Base-by-base conservation (phyloP, 1,140 invertebrate species). In the Sipha flava region DNA sequence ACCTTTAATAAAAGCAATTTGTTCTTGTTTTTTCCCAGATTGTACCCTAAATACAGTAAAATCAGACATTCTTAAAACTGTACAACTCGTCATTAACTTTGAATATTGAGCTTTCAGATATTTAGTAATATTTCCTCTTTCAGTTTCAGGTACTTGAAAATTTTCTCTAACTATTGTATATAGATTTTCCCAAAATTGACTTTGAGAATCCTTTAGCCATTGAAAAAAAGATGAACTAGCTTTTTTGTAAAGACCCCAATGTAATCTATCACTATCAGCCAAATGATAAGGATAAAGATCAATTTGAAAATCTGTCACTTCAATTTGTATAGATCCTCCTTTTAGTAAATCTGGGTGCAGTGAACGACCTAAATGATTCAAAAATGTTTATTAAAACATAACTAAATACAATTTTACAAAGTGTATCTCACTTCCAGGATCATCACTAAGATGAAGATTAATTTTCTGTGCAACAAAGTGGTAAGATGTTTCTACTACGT, bases 231-330 rank as follows among this genome's bases (percentile, higher is more conserved):
- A 90, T 18, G 90, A 89, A 9, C 88, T 87, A 79, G 88, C 88
- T 83, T 91, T 90, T 83, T 88, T 91, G 81, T 92, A 92, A 80
- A 81, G 90, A 23, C 92, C 89, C 96, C 96, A 99, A 86, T 95
- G 93, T 82, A 92, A 91, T 81, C 95, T 88, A 85, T 93, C 93
- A 12, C 91, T 91, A 84, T 92, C 90, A 79, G 96, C 95, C 83
- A 95, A 90, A 86, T 98, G 95, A 88, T 97, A 98, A 0, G 97
- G 97, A 88, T 99, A 99, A 84, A 96, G 94, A 86, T 99, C 97
- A 12, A 98, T 87, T 85, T 96, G 92, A 84, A 99, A 92, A 84
- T 92, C 90, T n/a, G 90, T 89, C 26, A 99, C 85, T 6, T 93
- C 93, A 49, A 99, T 91, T 87, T 98, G 97, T 79, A 99, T 87